phyloP scores from a whole-genome alignment of 1,140 invertebrate genomes.

The Thaumatotibia leucotreta region DNA sequence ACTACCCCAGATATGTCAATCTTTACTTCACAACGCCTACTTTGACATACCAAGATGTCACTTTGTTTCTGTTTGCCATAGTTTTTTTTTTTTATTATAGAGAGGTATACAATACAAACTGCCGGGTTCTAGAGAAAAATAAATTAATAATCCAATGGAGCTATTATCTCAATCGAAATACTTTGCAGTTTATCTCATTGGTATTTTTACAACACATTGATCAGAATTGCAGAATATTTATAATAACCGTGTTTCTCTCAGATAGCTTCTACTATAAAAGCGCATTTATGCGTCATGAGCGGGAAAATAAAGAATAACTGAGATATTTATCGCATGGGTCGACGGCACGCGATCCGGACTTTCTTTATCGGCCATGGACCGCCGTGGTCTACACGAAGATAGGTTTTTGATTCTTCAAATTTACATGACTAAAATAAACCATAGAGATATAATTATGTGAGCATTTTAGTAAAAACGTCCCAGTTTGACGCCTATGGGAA shows the following conservation, averaged over 20 bases:
- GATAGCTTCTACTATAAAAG: background rate
- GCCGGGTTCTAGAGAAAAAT: too few species aligned
- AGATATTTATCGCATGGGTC: background rate
- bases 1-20: background rate
- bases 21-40: background rate
- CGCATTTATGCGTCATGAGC: background rate
- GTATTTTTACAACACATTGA: too few species aligned
- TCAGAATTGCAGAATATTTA: background rate
- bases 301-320: background rate
- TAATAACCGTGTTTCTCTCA: background rate
- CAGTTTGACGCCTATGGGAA: too few species aligned
- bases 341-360: background rate
- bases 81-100: background rate
- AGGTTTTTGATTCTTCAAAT: too few species aligned
- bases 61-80: too few species aligned
- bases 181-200: too few species aligned
- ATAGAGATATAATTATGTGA: too few species aligned
- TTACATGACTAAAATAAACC: too few species aligned
- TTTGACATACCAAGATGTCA: too few species aligned
- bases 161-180: too few species aligned
- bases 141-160: too few species aligned
- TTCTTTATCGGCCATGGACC: background rate
- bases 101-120: too few species aligned
- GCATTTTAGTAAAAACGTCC: background rate
- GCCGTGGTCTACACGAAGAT: background rate